These are phyloP conservation scores for Porphyrio hochstetteri DNA, from an alignment of 2,113 vertebrate species.

Conservation along the genomic window DNA sequence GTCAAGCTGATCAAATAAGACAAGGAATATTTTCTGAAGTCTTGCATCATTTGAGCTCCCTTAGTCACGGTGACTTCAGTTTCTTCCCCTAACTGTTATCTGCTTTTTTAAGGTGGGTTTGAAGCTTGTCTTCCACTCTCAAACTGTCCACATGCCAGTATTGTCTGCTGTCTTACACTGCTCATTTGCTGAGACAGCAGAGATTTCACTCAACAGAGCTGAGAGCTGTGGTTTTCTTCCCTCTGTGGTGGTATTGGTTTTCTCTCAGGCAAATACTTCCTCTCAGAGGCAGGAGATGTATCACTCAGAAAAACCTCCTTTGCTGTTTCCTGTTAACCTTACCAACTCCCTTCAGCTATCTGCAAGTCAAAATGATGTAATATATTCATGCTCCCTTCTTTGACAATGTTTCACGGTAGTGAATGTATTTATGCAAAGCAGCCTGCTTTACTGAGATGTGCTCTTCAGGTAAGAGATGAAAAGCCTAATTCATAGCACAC, in stretches of 20 bases:
- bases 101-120: neutral
- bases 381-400: neutral
- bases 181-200: neutral
- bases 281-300: neutral
- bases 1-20: neutral
- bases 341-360: neutral
- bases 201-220: neutral
- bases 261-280: neutral
- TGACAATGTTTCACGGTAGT: neutral
- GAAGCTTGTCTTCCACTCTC: neutral
- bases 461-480: neutral
- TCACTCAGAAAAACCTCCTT: neutral
- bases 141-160: neutral
- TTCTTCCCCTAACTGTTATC: neutral
- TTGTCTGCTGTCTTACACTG: neutral
- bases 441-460: neutral
- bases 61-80: neutral
- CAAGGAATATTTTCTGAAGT: neutral
- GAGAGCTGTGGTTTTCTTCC: neutral
- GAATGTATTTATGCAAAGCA: neutral
- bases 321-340: neutral
- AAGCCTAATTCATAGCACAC: neutral
- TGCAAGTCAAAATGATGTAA: neutral
- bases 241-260: neutral
- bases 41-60: neutral